These are phyloP conservation scores for Phthorimaea operculella DNA, from an alignment of 1,140 invertebrate species.

Conservation along the genomic window DNA sequence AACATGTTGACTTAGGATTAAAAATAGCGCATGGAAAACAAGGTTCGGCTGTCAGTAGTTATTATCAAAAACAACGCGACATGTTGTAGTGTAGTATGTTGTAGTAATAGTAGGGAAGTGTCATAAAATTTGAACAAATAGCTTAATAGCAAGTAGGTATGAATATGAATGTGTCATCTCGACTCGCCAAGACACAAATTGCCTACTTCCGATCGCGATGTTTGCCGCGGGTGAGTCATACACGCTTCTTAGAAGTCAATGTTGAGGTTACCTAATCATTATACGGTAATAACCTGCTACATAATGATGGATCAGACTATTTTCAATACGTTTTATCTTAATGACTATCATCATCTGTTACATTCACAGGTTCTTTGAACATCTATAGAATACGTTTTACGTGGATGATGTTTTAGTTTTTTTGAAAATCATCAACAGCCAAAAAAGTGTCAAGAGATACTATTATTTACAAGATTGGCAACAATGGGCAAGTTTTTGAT, in stretches of 20 bases:
- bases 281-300: constrained; percentile 4
- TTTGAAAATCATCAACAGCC: no score
- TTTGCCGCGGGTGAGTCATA: constrained; percentile 22
- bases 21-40: no score
- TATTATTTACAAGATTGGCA: no score
- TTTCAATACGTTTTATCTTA: neutral
- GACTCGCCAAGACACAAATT: constrained; percentile 10
- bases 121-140: neutral
- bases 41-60: no score
- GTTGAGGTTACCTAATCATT: constrained; percentile 26
- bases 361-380: no score
- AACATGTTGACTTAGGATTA: no score
- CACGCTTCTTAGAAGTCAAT: constrained; percentile 21
- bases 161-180: constrained; percentile 1
- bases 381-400: no score
- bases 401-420: no score
- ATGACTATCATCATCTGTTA: neutral
- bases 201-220: constrained; percentile 27
- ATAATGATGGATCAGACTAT: neutral
- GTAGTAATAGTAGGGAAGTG: neutral
- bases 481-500: no score
- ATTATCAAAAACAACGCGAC: no score
- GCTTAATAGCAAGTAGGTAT: neutral
- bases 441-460: no score
- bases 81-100: no score